phyloP scores from a whole-genome alignment of 2,888 invertebrate species.

The Ypsolopha sequella region DNA sequence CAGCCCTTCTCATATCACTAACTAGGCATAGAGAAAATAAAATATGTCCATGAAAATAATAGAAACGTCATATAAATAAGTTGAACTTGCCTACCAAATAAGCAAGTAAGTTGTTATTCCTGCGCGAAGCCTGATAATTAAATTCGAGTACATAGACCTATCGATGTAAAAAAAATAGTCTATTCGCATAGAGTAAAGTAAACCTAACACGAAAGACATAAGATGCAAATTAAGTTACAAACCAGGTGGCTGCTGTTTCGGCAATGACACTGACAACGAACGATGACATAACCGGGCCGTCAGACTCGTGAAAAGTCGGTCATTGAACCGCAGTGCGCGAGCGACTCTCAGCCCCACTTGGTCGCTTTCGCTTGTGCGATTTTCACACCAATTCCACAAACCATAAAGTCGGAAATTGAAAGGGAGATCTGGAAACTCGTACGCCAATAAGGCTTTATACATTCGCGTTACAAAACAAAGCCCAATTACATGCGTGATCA shows the following conservation, averaged over 20 bases:
- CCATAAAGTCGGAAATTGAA: conserved; percentile 44
- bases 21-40: too few species aligned
- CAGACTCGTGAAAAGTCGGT: conserved; percentile 71
- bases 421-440: neutral
- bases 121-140: neutral
- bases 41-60: too few species aligned
- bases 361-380: conserved; percentile 54
- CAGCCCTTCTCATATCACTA: too few species aligned
- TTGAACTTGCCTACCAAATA: neutral
- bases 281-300: conserved; percentile 70
- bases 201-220: conserved; percentile 29
- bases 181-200: conserved; percentile 32
- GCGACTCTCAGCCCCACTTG: conserved; percentile 34
- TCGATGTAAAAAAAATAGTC: neutral
- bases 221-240: conserved; percentile 45
- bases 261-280: conserved; percentile 70
- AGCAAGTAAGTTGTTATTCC: neutral
- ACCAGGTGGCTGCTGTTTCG: conserved; percentile 41
- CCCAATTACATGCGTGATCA: conserved; percentile 2
- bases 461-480: neutral
- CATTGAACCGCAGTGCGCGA: conserved; percentile 59
- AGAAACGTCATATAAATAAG: too few species aligned
- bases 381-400: conserved; percentile 39
- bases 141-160: conserved; percentile 1
- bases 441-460: neutral